Evolutionary conservation across 2,113 vertebrate species (phyloP), one percentile per base, ranked within the genome.

Genomic region (Tyrannus savana): DNA sequence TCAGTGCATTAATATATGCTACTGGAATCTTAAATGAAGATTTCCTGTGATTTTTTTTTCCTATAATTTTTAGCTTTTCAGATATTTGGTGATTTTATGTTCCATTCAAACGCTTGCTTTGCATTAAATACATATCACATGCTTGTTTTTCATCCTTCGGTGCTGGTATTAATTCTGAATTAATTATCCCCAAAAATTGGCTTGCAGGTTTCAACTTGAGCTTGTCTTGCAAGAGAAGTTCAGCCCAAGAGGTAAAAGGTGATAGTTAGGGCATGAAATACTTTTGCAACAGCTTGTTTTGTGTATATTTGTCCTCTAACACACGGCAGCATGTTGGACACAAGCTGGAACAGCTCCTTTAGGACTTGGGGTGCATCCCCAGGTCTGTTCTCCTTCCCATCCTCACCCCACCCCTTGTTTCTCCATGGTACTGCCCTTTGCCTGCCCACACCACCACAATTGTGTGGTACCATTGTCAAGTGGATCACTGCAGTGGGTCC

Each of bases 181-280:
- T 21, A 78, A 80, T 15, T 55, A 50, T 47, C 24, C 47, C 47
- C 78, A 85, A 89, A 89, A 56, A 74, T 11, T 72, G 42, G 8
- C 55, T 76, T 69, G 23, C 67, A 31, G 9, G 67, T 84, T 94
- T 95, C 74, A 66, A 8, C 69, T 46, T 44, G 87, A 87, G 56
- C 66, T 71, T 64, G 69, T 42, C 67, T 84, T 72, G 31, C 56
- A 64, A 44, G 47, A 73, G 41, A 35, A 49, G 44, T 78, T 89
- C 31, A 94, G 44, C 58, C 60, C 58, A 52, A 41, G 84, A 87
- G 76, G 73, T 72, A 64, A 82, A 92, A 94, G 81, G 80, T 84
- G 86, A 78, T 44, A 14, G 23, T 58, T 23, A 58, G 83, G 77
- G 62, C 87, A 71, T 30, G 60, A 50, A 81, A 10, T 74, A 22